A percentile compares a stretch with the other conserved stretches of the same genome.
phyloP scores from a whole-genome alignment of 2,797 vertebrate genomes.

The Babyrousa celebensis region DNA sequence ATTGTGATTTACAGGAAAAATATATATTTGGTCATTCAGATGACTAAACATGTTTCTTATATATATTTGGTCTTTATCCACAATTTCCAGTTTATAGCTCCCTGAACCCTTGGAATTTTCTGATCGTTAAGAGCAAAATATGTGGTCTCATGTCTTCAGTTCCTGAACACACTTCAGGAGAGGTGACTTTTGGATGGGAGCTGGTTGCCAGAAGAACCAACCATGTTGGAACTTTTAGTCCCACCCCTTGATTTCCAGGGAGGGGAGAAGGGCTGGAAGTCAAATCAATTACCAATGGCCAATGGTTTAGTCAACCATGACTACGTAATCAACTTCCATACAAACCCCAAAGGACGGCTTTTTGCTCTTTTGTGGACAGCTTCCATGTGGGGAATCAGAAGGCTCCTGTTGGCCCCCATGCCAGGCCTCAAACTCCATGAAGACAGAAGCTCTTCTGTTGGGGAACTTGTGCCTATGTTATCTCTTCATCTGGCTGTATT shows the following conservation, averaged over 20 bases:
- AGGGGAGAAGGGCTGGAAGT: background rate
- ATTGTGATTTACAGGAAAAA: background rate
- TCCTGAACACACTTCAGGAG: background rate
- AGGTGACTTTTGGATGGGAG: background rate
- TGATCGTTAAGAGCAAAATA: background rate
- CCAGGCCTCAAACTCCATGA: background rate
- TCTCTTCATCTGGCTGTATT: background rate
- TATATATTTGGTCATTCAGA: background rate
- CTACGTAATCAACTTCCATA: background rate
- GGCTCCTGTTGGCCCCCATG: background rate
- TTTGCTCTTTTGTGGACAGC: background rate
- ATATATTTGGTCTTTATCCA: background rate
- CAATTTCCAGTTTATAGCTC: background rate
- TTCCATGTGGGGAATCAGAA: background rate
- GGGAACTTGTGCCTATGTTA: background rate
- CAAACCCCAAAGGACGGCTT: background rate
- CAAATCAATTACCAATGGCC: background rate
- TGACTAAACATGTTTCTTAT: background rate
- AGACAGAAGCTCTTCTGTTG: background rate
- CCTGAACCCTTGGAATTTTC: background rate
- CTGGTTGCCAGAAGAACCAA: background rate
- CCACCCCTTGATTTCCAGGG: background rate
- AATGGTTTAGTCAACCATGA: background rate
- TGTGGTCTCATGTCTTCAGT: background rate
- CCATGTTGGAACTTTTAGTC: background rate